phyloP scores from a whole-genome alignment of 2,797 vertebrate genomes.

The Sebastes nivosus region DNA sequence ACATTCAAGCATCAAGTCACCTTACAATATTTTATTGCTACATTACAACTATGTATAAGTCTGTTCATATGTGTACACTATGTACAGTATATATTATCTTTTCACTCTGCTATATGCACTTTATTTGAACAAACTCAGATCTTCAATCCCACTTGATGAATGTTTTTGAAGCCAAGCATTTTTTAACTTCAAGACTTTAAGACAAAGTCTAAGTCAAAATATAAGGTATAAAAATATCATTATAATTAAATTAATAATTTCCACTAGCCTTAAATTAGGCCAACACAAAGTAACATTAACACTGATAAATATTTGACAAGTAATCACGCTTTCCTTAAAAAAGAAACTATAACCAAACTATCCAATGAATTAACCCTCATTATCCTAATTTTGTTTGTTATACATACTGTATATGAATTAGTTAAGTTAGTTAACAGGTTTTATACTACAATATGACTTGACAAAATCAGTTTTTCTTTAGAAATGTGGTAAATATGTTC shows the following conservation, averaged over 20 bases:
- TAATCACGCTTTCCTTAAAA: not conserved
- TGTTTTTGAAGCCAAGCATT: not conserved
- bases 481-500: not conserved
- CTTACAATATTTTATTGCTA: not conserved
- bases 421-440: not conserved
- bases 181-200: not conserved
- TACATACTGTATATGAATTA: not conserved
- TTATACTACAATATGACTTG: not conserved
- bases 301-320: not conserved
- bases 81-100: not conserved
- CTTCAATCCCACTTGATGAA: not conserved
- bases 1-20: not conserved
- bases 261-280: not conserved
- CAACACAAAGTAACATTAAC: not conserved
- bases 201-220: not conserved
- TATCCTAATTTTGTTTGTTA: not conserved
- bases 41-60: not conserved
- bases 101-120: not conserved
- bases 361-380: not conserved
- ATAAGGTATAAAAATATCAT: not conserved
- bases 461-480: not conserved
- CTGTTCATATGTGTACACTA: not conserved
- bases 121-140: not conserved
- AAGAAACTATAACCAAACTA: not conserved
- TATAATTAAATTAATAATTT: not conserved